Evolutionary conservation across 2,888 invertebrate species (phyloP).

Genomic region (Chymomyza procnemis): DNA sequence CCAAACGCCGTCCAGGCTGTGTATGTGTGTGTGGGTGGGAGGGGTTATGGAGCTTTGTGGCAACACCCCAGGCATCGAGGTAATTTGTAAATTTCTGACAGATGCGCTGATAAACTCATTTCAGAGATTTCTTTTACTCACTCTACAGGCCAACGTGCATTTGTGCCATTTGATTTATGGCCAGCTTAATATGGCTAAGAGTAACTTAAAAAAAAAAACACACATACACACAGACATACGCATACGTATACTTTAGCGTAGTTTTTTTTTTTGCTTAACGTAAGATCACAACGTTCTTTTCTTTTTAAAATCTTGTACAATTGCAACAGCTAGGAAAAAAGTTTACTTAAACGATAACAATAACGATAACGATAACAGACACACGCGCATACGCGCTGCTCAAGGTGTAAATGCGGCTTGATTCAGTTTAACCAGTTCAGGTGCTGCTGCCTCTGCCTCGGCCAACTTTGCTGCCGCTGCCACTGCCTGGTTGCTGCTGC

Average conservation of each 20-base stretch:
- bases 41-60: too few relatives aligned
- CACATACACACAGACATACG: too few relatives aligned
- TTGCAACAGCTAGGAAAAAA: not conserved
- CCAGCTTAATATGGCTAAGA: conserved; percentile 61
- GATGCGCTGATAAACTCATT: conserved; percentile 75
- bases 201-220: conserved; percentile 39
- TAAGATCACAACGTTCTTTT: conserved; percentile 60
- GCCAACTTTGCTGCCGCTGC: not conserved
- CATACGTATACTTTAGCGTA: conserved; percentile 64
- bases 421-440: conserved; percentile 53
- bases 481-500: not conserved
- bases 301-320: conserved; percentile 2
- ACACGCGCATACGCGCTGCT: not conserved
- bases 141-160: not conserved
- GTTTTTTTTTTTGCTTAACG: conserved; percentile 52
- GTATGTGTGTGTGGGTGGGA: too few relatives aligned
- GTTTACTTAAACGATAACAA: not conserved
- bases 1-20: too few relatives aligned
- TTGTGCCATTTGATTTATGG: conserved; percentile 50
- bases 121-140: conserved; percentile 62
- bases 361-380: too few relatives aligned
- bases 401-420: conserved; percentile 44
- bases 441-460: conserved; percentile 9
- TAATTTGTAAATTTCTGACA: conserved; percentile 77
- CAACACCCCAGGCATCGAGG: conserved; percentile 49